Evolutionary conservation across 2,113 vertebrate genomes (phyloP), one percentile per base, ranked within the genome.

Genomic region (Uria lomvia): DNA sequence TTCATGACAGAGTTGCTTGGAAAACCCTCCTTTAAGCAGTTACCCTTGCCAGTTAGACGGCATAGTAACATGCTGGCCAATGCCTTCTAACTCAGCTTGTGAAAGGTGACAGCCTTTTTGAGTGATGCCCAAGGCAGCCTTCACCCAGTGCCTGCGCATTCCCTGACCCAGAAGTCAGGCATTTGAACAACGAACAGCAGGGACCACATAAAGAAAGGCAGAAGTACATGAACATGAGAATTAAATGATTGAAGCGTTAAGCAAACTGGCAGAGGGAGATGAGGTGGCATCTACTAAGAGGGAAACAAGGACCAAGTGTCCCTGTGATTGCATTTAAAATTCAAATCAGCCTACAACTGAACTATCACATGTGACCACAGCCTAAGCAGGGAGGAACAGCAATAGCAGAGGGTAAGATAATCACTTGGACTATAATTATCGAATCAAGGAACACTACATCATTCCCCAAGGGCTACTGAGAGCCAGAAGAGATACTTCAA

Each of bases 281-380:
- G 30, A 70, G 55, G 68, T 53, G 22, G 19, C 55, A 74, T 17
- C 63, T 32, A 76, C 66, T 55, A 55, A 19, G 18, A 87, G 16
- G 5, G 8, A 62, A 53, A 59, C 22, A 71, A 71, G 60, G 22
- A 74, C 13, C 23, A 83, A 80, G 58, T 30, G 16, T 5, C 52
- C 78, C 60, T 59, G 17, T 71, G 73, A 90, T 72, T 78, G 56
- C 47, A 90, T 85, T 75, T 87, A 32, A 67, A 91, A 72, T 71
- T 85, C 24, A 74, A 71, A 71, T 81, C 47, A 55, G 38, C n/a
- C 47, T n/a, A 3, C 40, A 78, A 40, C 40, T 26, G 59, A 67
- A 36, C 55, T 59, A 74, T 50, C 60, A 71, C 11, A 22, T 5
- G 5, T 63, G 55, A n/a, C 36, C 73, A 76, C 50, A 85, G 60